Evolutionary conservation across 2,888 invertebrate species (phyloP).

Genomic region (Pyrrhosoma nymphula): DNA sequence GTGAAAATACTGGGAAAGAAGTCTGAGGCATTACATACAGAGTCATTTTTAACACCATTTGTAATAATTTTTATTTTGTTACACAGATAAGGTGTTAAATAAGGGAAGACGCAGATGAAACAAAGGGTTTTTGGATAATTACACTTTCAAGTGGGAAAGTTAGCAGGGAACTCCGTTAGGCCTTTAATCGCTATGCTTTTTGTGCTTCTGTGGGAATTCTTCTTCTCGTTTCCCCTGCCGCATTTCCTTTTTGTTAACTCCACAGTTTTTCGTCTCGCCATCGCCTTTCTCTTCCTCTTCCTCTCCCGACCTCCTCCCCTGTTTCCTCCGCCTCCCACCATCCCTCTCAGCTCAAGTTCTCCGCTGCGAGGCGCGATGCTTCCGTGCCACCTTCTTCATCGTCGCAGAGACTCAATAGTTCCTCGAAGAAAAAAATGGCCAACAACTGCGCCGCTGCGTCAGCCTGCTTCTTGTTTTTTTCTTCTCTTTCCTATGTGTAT

Average conservation of each 20-base stretch:
- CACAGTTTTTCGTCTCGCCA: not conserved
- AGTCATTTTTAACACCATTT: no score
- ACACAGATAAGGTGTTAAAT: no score
- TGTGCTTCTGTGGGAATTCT: not conserved
- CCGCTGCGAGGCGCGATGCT: not conserved
- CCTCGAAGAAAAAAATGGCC: not conserved
- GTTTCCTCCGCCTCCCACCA: no score
- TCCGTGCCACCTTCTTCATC: not conserved
- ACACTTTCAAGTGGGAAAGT: not conserved
- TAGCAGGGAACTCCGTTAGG: not conserved
- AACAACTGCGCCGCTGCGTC: not conserved
- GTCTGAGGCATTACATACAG: no score
- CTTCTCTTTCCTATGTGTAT: not conserved
- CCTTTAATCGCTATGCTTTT: no score
- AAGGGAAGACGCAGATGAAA: no score
- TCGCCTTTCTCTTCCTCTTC: not conserved
- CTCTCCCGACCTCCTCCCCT: not conserved
- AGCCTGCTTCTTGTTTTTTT: not conserved
- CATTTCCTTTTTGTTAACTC: not conserved
- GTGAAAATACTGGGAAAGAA: no score
- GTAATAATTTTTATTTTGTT: no score
- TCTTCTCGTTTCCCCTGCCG: not conserved
- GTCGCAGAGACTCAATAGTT: not conserved
- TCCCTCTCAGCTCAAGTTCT: not conserved
- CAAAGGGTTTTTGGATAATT: not conserved